A percentile compares a stretch with the other conserved stretches of the same genome.
Evolutionary conservation across 2,797 vertebrate genomes (phyloP).

Genomic region (Parauchenoglanis punctatus): DNA sequence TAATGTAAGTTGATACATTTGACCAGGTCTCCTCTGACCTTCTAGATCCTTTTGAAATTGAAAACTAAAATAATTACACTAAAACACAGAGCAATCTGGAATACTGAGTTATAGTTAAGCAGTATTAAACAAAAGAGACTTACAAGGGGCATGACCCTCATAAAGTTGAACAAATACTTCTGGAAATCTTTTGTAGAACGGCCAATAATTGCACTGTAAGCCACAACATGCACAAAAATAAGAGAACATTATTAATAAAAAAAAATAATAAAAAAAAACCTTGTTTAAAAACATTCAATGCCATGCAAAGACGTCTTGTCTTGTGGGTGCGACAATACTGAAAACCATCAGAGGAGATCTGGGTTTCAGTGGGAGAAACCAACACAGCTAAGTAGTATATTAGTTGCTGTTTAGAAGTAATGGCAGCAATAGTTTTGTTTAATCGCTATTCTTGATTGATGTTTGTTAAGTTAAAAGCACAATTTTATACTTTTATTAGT

Average conservation of each 20-base stretch:
- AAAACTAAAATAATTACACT: slow-evolving; percentile 3
- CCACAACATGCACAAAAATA: slow-evolving; percentile 77
- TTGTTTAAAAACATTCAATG: not conserved
- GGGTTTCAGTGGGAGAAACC: slow-evolving; percentile 24
- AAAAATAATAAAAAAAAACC: not conserved
- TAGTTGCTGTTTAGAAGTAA: slow-evolving; percentile 18
- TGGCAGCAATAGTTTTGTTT: slow-evolving; percentile 10
- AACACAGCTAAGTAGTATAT: slow-evolving; percentile 24
- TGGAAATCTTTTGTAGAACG: slow-evolving; percentile 95
- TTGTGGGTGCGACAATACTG: not conserved
- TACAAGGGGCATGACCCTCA: slow-evolving; percentile 95
- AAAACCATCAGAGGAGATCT: slow-evolving; percentile 53
- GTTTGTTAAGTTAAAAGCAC: slow-evolving; percentile 38
- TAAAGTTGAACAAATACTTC: slow-evolving; percentile 94
- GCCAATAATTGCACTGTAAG: slow-evolving; percentile 98
- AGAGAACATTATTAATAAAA: slow-evolving; percentile 41
- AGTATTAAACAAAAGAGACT: slow-evolving; percentile 71
- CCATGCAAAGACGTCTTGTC: slow-evolving; percentile 1
- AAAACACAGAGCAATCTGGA: slow-evolving; percentile 13
- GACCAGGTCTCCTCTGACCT: slow-evolving; percentile 62
- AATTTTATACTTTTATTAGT: slow-evolving; percentile 40
- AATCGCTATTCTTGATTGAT: not conserved
- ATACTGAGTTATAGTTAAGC: not conserved
- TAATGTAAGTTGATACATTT: slow-evolving; percentile 22
- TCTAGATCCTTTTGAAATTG: not conserved